These are phyloP conservation scores for Mungos mungo DNA, from an alignment of 2,113 vertebrate genomes.

Conservation along the genomic window DNA sequence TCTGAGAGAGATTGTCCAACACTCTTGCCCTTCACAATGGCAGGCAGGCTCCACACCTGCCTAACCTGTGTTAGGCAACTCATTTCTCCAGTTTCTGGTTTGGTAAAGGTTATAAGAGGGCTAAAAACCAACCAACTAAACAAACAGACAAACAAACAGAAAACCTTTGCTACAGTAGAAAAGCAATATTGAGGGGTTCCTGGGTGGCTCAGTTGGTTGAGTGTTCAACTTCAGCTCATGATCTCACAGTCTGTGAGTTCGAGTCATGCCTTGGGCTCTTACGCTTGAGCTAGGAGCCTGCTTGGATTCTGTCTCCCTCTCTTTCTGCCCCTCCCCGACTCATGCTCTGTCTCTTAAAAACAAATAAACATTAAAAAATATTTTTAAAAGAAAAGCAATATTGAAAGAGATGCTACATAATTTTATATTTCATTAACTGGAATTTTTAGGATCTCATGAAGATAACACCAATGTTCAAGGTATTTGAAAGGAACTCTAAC, in stretches of 20 bases:
- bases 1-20: background rate
- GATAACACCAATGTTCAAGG: background rate
- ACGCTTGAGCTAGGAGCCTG: too few relatives aligned
- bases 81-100: background rate
- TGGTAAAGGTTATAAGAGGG: background rate
- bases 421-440: background rate
- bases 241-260: too few relatives aligned
- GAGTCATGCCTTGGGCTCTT: too few relatives aligned
- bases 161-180: background rate
- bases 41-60: background rate
- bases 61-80: background rate
- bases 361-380: too few relatives aligned
- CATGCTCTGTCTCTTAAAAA: too few relatives aligned
- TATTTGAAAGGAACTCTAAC: background rate
- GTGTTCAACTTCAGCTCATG: too few relatives aligned
- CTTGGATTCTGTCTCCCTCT: too few relatives aligned
- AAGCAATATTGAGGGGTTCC: background rate
- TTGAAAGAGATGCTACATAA: background rate
- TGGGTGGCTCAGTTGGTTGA: too few relatives aligned
- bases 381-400: background rate
- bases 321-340: too few relatives aligned
- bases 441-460: background rate
- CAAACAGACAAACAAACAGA: background rate
- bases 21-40: background rate
- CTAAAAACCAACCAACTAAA: background rate